Evolutionary conservation across 2,888 invertebrate species (phyloP), one percentile per base, ranked within the genome.

Genomic region (Aethes cnicana): DNA sequence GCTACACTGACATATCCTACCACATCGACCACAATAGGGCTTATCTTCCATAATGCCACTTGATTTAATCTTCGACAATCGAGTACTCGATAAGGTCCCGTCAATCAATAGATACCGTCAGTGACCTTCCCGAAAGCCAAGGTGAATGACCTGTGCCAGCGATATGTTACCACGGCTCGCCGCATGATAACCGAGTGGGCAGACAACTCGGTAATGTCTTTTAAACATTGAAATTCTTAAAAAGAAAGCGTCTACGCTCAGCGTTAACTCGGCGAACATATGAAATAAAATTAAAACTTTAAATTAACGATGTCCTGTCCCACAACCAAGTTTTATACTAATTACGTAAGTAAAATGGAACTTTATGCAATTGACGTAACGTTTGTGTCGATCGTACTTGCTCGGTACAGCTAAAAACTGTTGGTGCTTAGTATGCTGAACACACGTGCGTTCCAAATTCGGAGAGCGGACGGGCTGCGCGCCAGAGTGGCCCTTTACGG

Each of bases 381-480:
- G 52, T 39, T 52, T 52, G 33, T 12, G 39, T 5, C 17, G 39
- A 52, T 39, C 37, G 44, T 39, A 44, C 39, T 39, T 26, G 25
- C 20, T 32, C n/a, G 17, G 14, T 16, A 8, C 20, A 12, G 8
- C 21, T 53, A 47, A 53, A 46, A 35, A 53, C 26, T 52, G 39
- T 26, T 52, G 18, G 37, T 33, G 32, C 63, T 80, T 72, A 62
- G 69, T 74, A 77, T 72, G 65, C 75, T 41, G 56, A 47, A 61
- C 60, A 66, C 66, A 62, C 64, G 52, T 60, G 55, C 59, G 64
- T 55, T 62, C 75, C 80, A 67, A 73, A 76, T 75, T 77, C 68
- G 75, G 77, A 54, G 36, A 39, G 20, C 49, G 35, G 20, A 26
- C 36, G 25, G 33, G 20, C 44, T 32, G 35, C 35, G 35, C 28